Evolutionary conservation across 2,113 vertebrate genomes (phyloP).

Genomic region (Saimiri boliviensis): DNA sequence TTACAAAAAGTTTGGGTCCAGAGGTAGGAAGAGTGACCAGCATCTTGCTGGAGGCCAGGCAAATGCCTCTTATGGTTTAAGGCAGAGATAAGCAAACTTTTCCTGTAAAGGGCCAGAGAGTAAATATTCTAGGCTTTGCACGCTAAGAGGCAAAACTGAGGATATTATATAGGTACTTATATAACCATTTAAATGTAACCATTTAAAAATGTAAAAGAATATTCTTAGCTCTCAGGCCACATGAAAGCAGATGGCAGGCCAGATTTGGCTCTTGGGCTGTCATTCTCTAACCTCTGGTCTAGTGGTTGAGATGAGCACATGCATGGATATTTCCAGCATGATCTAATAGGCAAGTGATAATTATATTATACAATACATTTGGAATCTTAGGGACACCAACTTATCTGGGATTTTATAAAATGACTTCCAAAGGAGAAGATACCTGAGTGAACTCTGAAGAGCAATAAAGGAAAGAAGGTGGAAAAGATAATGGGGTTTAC

Average conservation of each 20-base stretch:
- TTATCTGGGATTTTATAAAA: not conserved
- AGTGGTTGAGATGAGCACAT: not conserved
- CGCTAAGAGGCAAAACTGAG: not conserved
- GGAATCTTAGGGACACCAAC: not conserved
- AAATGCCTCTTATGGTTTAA: rapidly evolving
- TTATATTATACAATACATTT: not conserved
- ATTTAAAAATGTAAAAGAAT: not conserved
- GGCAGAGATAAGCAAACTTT: rapidly evolving
- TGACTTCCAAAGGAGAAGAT: not conserved
- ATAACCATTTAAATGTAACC: not conserved
- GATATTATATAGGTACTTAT: too few relatives aligned
- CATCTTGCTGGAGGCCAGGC: not conserved
- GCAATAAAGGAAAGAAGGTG: not conserved
- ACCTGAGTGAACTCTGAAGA: not conserved
- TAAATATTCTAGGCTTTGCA: not conserved
- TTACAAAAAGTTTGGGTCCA: not conserved
- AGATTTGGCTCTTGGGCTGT: not conserved
- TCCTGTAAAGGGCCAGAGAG: not conserved
- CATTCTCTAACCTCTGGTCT: not conserved
- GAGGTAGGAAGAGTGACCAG: rapidly evolving
- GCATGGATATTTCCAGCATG: not conserved
- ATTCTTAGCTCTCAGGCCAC: not conserved
- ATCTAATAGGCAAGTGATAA: too few relatives aligned
- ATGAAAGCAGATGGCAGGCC: not conserved
- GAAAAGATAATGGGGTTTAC: not conserved